Conservation (phyloP, 2,113 vertebrate species). For the Elgaria multicarinata region DNA sequence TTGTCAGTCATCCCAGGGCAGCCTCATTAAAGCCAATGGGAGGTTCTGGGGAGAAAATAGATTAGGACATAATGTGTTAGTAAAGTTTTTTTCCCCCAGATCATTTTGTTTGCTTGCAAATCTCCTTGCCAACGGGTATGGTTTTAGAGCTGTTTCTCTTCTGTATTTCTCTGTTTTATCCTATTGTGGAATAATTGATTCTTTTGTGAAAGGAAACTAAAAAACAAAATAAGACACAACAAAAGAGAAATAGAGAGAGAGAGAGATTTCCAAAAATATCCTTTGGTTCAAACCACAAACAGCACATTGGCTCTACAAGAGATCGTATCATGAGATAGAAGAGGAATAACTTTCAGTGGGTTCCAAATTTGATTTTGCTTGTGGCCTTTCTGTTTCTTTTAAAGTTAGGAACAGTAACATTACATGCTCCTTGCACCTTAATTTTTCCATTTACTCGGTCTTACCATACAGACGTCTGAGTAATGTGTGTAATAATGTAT, state of each 20-base stretch:
- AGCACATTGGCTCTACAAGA: not conserved
- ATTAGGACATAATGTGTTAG: not conserved
- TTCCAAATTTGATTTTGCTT: not conserved
- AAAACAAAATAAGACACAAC: not conserved
- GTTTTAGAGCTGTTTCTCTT: not conserved
- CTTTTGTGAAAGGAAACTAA: not conserved
- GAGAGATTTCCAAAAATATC: constrained; percentile 7
- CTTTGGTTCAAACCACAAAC: constrained; percentile 12
- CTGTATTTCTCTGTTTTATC: not conserved
- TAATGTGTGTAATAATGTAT: not conserved
- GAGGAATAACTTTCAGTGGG: not conserved
- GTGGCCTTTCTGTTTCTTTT: not conserved
- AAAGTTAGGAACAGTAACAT: not conserved
- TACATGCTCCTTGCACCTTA: constrained; percentile 1
- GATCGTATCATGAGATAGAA: not conserved
- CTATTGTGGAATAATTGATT: not conserved
- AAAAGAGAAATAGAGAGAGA: not conserved
- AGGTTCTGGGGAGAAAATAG: not conserved
- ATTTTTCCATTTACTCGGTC: constrained; percentile 3
- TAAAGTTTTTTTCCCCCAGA: too few relatives aligned
- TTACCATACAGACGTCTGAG: not conserved
- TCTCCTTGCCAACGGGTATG: not conserved
- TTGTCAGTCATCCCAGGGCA: not conserved
- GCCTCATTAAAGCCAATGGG: not conserved
- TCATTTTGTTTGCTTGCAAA: not conserved